Evolutionary conservation across 2,113 vertebrate genomes (phyloP), one percentile per base, ranked within the genome.

Genomic region (Protobothrops mucrosquamatus): DNA sequence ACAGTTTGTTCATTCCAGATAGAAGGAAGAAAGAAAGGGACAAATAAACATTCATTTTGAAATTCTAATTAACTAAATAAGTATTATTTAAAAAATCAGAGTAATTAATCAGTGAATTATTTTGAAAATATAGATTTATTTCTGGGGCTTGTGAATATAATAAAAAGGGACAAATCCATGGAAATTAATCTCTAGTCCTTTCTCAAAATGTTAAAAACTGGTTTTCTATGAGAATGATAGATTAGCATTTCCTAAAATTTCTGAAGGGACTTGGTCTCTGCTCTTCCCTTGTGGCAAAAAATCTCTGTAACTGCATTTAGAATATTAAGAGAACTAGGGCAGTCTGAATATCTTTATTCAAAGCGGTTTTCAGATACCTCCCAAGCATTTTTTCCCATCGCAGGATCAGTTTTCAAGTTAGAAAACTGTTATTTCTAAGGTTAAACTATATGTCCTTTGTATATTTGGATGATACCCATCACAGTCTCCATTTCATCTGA

Each of bases 21-120:
- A 2, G 0, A 56, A 39, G 69, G 6, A 39, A 39, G 56, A 18
- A 57, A 64, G 59, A 3, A 23, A 64, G 92, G 92, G 92, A 51
- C 87, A 96, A 91, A 94, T 92, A 0, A 20, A 64, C 69, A 91
- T 34, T 10, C 0, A 29, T 2, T 93, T 87, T 91, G 57, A 95
- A 95, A 95, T 93, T 95, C 81, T 94, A 46, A 88, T 92, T 95
- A 93, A 74, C 87, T 93, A 87, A 94, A 87, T 29, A 92, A 48
- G 51, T 22, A 94, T 94, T 92, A 9, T 91, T 96, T 91, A 14
- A 92, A 81, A 91, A 94, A 55, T 87, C 54, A 92, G 64, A 89
- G 0, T 51, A 96, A 93, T 93, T 95, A 94, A 94, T 94, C 94
- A 92, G 2, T 87, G 43, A 43, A 87, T 93, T 92, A 90, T 6